Percentiles rank a stretch among this genome's conserved stretches.
Conservation (phyloP, 1,140 invertebrate species). For the Laodelphax striatellus region DNA sequence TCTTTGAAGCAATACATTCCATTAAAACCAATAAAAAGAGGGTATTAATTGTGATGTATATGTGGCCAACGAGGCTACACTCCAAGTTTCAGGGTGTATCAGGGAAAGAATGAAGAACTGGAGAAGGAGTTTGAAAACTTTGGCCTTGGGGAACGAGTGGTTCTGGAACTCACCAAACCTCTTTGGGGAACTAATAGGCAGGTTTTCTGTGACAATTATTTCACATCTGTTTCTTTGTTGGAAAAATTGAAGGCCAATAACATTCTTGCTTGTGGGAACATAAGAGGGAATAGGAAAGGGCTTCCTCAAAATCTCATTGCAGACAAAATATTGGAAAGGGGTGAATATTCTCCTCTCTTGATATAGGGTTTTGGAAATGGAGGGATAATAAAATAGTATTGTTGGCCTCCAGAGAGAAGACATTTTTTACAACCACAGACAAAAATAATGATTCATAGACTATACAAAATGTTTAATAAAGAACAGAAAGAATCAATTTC, state of each 20-base stretch:
- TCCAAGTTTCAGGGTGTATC: background rate
- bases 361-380: slow-evolving; percentile 6
- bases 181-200: slow-evolving; percentile 5
- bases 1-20: background rate
- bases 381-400: background rate
- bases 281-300: background rate
- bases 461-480: too few species aligned
- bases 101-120: background rate
- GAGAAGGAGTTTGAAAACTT: background rate
- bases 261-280: slow-evolving; percentile 9
- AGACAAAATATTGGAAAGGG: background rate
- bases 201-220: slow-evolving; percentile 12
- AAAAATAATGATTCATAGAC: too few species aligned
- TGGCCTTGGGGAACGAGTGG: slow-evolving; percentile 7
- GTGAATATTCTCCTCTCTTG: background rate
- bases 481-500: too few species aligned
- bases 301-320: background rate
- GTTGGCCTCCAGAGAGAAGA: background rate
- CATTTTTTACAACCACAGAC: too few species aligned
- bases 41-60: background rate
- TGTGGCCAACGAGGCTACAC: background rate
- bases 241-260: slow-evolving; percentile 9
- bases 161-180: slow-evolving; percentile 10
- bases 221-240: slow-evolving; percentile 10
- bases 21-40: background rate